Percentiles rank a stretch among this genome's conserved stretches.
Conservation (phyloP, 1,140 invertebrate species). For the Holcopasites calliopsidis region DNA sequence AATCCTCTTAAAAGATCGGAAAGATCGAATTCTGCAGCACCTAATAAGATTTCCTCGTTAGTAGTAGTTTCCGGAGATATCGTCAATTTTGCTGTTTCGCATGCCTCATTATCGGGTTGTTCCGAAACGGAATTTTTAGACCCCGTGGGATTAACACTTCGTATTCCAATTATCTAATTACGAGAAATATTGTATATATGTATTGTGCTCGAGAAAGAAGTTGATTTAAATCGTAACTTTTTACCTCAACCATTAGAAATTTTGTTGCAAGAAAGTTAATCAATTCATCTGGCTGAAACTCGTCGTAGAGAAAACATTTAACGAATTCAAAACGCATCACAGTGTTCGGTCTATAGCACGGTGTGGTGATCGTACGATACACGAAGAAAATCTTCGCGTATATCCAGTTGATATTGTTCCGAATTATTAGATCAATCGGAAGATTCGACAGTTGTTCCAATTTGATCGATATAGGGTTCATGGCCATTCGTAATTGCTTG, state of each 20-base stretch:
- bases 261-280: constrained; percentile 14
- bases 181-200: background rate
- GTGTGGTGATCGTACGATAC: background rate
- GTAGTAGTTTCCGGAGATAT: background rate
- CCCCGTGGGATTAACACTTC: background rate
- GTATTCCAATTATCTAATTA: constrained; percentile 20
- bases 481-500: constrained; percentile 5
- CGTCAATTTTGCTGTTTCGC: background rate
- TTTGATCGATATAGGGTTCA: constrained; percentile 35
- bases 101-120: background rate
- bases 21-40: constrained; percentile 5
- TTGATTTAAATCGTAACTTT: too few species aligned
- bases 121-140: background rate
- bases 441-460: constrained; percentile 28
- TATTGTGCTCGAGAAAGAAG: background rate
- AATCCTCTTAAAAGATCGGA: constrained; percentile 29
- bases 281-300: constrained; percentile 3
- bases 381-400: constrained; percentile 17
- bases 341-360: constrained; percentile 3
- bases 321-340: constrained; percentile 30
- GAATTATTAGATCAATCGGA: background rate
- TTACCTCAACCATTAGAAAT: constrained; percentile 18
- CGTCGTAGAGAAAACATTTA: constrained; percentile 8
- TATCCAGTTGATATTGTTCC: constrained; percentile 3
- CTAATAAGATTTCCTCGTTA: constrained; percentile 9